These are phyloP conservation scores for Xestia rhomboidea DNA, from an alignment of 2,888 invertebrate species.

Conservation along the genomic window DNA sequence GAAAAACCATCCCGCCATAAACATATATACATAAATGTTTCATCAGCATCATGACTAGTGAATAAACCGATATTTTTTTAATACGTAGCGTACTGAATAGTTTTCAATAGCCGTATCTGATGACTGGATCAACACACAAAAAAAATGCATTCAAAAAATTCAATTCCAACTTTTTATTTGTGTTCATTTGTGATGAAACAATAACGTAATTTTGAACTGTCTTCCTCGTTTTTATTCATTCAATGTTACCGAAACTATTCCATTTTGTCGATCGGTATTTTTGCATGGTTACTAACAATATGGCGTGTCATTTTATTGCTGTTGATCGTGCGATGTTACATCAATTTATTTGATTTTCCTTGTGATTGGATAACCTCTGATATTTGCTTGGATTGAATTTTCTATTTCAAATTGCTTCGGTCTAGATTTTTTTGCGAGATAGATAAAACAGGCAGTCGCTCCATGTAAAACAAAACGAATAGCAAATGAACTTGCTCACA, in stretches of 20 bases:
- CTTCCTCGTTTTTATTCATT: conserved; percentile 32
- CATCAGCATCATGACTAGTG: not conserved
- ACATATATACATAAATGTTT: not conserved
- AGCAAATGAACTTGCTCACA: no score
- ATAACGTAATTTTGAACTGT: conserved; percentile 38
- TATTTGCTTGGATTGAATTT: conserved; percentile 46
- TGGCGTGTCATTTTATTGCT: conserved; percentile 53
- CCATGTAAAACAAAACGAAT: no score
- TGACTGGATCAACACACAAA: conserved; percentile 31
- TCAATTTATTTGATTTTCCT: conserved; percentile 29
- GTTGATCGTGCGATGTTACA: conserved; percentile 31
- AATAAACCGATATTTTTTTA: conserved; percentile 3
- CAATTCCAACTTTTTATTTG: conserved; percentile 43
- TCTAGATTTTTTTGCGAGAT: not conserved
- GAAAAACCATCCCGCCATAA: not conserved
- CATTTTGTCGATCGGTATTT: conserved; percentile 14
- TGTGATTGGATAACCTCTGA: conserved; percentile 33
- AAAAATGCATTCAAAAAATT: conserved; percentile 17
- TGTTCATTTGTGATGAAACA: conserved; percentile 31
- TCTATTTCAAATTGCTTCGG: conserved; percentile 43
- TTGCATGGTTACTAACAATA: conserved; percentile 46
- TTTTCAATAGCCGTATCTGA: conserved; percentile 29
- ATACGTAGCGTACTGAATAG: not conserved
- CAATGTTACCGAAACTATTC: conserved; percentile 33
- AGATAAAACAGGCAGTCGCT: no score